A percentile compares a stretch with the other conserved stretches of the same genome.
These are phyloP conservation scores for Amphipyra berbera DNA, from an alignment of 2,888 invertebrate species.

Conservation along the genomic window DNA sequence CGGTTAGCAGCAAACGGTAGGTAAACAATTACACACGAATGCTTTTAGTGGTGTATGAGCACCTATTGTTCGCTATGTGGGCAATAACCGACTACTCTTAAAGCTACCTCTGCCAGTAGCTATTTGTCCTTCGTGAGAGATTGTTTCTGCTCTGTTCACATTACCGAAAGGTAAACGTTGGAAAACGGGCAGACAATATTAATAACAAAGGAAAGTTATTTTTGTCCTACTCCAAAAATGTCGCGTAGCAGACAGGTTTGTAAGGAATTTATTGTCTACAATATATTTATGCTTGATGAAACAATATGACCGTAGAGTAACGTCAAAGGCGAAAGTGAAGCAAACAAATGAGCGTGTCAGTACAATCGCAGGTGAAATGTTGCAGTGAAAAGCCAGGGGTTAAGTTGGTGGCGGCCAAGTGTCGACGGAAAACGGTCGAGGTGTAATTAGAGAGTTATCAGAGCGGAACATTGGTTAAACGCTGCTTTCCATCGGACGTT, in stretches of 20 bases:
- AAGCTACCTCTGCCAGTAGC: conserved; percentile 58
- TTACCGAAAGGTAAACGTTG: conserved; percentile 21
- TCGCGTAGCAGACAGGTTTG: conserved; percentile 38
- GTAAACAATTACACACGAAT: conserved; percentile 77
- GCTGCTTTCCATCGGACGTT: conserved; percentile 89
- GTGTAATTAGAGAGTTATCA: conserved; percentile 89
- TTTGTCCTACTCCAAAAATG: conserved; percentile 64
- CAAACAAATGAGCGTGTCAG: conserved; percentile 76
- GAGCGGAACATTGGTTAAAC: conserved; percentile 89
- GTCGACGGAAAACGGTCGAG: conserved; percentile 86
- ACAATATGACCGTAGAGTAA: conserved; percentile 64
- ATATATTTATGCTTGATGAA: conserved; percentile 63
- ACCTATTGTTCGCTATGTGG: conserved; percentile 73
- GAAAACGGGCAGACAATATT: conserved; percentile 35
- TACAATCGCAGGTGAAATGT: conserved; percentile 81
- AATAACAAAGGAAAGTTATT: conserved; percentile 59
- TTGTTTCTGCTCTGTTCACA: conserved; percentile 55
- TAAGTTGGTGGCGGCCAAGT: conserved; percentile 80
- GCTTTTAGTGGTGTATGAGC: conserved; percentile 74
- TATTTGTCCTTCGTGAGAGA: conserved; percentile 64
- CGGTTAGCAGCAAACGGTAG: conserved; percentile 67
- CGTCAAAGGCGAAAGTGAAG: conserved; percentile 84
- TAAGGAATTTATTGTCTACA: conserved; percentile 61
- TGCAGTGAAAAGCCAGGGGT: conserved; percentile 85
- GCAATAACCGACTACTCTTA: conserved; percentile 64